Evolutionary conservation across 1,140 invertebrate genomes (phyloP).

Genomic region (Parapsyche elsis): DNA sequence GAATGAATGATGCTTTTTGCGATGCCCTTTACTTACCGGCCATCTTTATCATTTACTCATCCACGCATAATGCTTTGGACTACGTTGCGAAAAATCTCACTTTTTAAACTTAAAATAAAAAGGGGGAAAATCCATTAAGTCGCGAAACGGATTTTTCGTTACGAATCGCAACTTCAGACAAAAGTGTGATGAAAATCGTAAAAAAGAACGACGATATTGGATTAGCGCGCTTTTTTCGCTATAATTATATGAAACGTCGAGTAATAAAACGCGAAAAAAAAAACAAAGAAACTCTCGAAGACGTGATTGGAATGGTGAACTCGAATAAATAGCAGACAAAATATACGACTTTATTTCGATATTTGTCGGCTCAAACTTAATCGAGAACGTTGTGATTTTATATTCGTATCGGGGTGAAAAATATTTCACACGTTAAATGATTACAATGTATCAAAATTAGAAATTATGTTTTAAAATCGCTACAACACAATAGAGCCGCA

Average conservation of each 20-base stretch:
- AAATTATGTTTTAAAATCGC: no score
- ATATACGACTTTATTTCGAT: background rate
- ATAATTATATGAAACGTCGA: background rate
- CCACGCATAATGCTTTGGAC: background rate
- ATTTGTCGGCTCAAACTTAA: background rate
- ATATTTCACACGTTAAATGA: no score
- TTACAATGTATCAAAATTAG: no score
- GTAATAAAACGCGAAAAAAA: constrained; percentile 11
- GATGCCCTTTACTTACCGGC: constrained; percentile 24
- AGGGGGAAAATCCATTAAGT: background rate
- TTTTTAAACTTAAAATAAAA: background rate
- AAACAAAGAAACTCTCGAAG: background rate
- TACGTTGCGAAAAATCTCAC: background rate
- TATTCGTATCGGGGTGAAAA: background rate
- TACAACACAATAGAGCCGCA: no score
- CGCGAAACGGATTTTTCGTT: background rate
- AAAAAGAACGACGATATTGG: background rate
- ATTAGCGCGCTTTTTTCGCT: background rate
- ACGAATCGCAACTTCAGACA: background rate
- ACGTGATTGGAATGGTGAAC: constrained; percentile 5
- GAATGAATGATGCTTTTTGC: constrained; percentile 28
- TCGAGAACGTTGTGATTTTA: background rate
- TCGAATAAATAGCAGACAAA: background rate
- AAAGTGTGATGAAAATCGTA: background rate
- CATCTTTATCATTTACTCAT: constrained; percentile 10